Conservation (phyloP, 2,888 invertebrate species). For the Oegoconia quadripuncta region DNA sequence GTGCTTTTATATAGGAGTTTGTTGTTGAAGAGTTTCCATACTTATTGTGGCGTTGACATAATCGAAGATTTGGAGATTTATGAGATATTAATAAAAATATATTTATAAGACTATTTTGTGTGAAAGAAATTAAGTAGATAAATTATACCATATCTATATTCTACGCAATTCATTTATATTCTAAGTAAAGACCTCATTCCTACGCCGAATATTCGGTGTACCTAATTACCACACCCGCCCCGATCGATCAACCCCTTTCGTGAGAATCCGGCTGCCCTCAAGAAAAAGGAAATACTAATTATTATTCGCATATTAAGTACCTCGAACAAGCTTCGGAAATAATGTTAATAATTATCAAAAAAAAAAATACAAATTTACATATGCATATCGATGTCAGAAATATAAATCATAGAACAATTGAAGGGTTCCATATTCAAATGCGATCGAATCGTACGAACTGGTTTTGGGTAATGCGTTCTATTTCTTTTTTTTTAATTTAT, state of each 20-base stretch:
- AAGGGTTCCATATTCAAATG: constrained; percentile 37
- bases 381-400: constrained; percentile 59
- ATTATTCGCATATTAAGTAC: constrained; percentile 75
- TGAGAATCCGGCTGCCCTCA: constrained; percentile 53
- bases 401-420: constrained; percentile 78
- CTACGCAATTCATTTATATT: too few species aligned
- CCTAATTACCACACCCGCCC: constrained; percentile 22
- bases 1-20: constrained; percentile 43
- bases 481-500: constrained; percentile 67
- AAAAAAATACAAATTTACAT: constrained; percentile 46
- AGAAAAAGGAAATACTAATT: constrained; percentile 69
- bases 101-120: neutral
- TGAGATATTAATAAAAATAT: constrained; percentile 4
- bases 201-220: constrained; percentile 10
- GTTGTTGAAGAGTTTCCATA: constrained; percentile 21
- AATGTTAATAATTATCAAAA: constrained; percentile 57
- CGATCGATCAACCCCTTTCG: constrained; percentile 66
- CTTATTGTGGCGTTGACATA: constrained; percentile 18
- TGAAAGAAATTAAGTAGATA: neutral
- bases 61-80: constrained; percentile 8
- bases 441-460: constrained; percentile 43
- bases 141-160: neutral
- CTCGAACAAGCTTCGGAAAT: constrained; percentile 37
- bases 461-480: constrained; percentile 47
- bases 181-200: neutral